A percentile compares a stretch with the other conserved stretches of the same genome.
phyloP scores from a whole-genome alignment of 2,113 vertebrate species.

The Scatophagus argus region DNA sequence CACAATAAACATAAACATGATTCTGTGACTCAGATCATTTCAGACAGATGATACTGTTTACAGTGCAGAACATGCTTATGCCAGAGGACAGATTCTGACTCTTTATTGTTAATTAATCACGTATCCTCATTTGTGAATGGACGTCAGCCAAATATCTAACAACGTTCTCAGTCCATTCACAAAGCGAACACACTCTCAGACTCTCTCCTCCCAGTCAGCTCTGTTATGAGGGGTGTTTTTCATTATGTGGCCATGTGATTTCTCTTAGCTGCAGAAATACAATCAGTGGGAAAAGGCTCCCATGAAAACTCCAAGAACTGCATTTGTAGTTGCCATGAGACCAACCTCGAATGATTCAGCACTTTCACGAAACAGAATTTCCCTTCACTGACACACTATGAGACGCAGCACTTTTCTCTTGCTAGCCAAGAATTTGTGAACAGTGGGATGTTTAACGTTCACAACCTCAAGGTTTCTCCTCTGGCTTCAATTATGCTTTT shows the following conservation, averaged over 20 bases:
- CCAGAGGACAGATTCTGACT: slow-evolving; percentile 2
- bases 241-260: slow-evolving; percentile 67
- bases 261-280: slow-evolving; percentile 65
- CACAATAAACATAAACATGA: background rate
- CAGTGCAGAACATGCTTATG: background rate
- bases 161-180: slow-evolving; percentile 37
- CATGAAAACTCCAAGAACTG: slow-evolving; percentile 54
- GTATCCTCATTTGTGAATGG: slow-evolving; percentile 28
- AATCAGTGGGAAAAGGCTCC: slow-evolving; percentile 53
- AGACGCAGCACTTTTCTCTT: slow-evolving; percentile 23
- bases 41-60: background rate
- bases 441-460: slow-evolving; percentile 32
- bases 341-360: slow-evolving; percentile 61
- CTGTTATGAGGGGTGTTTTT: slow-evolving; percentile 52
- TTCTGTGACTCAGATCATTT: background rate
- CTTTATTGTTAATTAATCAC: slow-evolving; percentile 33
- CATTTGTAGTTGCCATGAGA: slow-evolving; percentile 28
- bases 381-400: background rate
- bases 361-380: slow-evolving; percentile 43
- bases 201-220: slow-evolving; percentile 19
- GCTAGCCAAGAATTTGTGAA: slow-evolving; percentile 34
- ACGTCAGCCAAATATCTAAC: slow-evolving; percentile 38
- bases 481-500: slow-evolving; percentile 45
- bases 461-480: slow-evolving; percentile 10
- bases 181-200: slow-evolving; percentile 25